Evolutionary conservation across 2,797 vertebrate genomes (phyloP).

Genomic region (Australoheros facetus): DNA sequence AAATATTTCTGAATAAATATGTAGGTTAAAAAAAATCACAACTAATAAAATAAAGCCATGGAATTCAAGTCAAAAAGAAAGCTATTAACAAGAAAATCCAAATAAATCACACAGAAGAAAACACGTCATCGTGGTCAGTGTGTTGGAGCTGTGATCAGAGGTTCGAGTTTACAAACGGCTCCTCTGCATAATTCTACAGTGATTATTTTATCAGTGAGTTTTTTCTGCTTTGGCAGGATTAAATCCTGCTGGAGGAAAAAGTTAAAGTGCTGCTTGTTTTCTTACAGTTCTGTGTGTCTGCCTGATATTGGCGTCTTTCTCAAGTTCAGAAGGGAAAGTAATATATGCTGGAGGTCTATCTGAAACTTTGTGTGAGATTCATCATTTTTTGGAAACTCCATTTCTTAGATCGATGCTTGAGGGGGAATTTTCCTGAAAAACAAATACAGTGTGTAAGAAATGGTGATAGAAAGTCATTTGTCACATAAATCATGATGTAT

Average conservation of each 20-base stretch:
- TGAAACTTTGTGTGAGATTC: neutral
- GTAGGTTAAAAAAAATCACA: neutral
- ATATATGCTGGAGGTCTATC: neutral
- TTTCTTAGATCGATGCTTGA: conserved; percentile 8
- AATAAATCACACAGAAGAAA: neutral
- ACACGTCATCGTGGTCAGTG: neutral
- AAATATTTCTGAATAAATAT: neutral
- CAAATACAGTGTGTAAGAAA: conserved; percentile 34
- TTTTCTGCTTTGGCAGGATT: neutral
- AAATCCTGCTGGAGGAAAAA: neutral
- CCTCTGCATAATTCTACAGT: neutral
- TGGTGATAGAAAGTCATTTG: conserved; percentile 32
- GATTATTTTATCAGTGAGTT: neutral
- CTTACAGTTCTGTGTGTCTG: neutral
- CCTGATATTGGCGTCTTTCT: neutral
- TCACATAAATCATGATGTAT: neutral
- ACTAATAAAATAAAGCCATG: neutral
- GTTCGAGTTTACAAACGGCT: neutral
- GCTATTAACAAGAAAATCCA: neutral
- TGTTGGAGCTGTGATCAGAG: neutral
- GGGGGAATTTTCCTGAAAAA: conserved; percentile 33
- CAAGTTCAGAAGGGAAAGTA: neutral
- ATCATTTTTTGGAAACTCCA: neutral
- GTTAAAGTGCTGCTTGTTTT: neutral
- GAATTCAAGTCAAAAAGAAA: neutral